Percentiles rank a stretch among this genome's conserved stretches.
phyloP scores from a whole-genome alignment of 2,113 vertebrate species.

The Pardalotus punctatus region DNA sequence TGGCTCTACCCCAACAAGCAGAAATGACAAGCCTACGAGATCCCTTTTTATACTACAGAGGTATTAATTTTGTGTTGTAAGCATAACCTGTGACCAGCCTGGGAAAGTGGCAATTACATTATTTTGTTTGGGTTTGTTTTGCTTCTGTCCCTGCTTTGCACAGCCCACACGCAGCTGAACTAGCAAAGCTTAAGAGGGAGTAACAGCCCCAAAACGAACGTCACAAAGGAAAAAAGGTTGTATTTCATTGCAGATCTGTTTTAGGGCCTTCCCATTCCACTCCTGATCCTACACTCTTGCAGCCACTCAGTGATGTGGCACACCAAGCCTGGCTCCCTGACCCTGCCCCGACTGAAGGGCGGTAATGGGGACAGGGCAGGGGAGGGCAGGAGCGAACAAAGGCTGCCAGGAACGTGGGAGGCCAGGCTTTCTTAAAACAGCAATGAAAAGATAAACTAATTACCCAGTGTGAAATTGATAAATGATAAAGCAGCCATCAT shows the following conservation, averaged over 20 bases:
- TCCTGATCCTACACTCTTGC: not conserved
- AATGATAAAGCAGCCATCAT: constrained; percentile 3
- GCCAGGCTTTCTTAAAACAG: not conserved
- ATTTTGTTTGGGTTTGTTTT: constrained; percentile 3
- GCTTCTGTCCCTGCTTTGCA: not conserved
- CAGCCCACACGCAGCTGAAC: not conserved
- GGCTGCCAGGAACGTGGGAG: not conserved
- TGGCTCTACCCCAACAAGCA: not conserved
- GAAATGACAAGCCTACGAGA: not conserved
- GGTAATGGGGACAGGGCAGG: not conserved
- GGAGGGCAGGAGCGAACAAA: constrained; percentile 9
- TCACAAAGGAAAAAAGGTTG: not conserved
- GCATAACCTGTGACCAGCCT: constrained; percentile 1
- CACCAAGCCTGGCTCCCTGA: not conserved
- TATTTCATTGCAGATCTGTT: not conserved
- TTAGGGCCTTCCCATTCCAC: not conserved
- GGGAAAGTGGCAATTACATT: not conserved
- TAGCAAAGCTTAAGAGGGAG: not conserved
- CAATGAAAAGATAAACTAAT: constrained; percentile 12
- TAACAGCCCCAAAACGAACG: not conserved
- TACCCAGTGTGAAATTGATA: constrained; percentile 29
- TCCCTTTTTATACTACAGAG: not conserved
- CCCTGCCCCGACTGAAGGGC: not conserved
- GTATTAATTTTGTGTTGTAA: constrained; percentile 11
- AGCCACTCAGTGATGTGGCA: not conserved